Evolutionary conservation across 2,797 vertebrate genomes (phyloP).

Genomic region (Echiichthys vipera): DNA sequence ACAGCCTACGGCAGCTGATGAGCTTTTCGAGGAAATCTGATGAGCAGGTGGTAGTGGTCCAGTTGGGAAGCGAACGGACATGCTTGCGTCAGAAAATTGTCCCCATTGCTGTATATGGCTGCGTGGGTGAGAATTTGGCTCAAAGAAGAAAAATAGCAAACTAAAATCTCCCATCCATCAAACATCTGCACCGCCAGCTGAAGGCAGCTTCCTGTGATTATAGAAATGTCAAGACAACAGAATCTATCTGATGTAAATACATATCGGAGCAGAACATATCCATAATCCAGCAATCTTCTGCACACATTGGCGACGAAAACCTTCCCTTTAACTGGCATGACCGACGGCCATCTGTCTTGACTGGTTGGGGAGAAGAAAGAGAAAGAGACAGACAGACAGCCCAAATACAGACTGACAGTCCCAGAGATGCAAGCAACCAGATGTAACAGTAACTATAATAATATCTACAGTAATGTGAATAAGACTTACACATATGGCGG

Average conservation of each 20-base stretch:
- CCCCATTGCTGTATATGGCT: slow-evolving; percentile 27
- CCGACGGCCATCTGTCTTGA: no score
- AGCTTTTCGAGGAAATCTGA: slow-evolving; percentile 71
- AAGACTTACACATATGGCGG: no score
- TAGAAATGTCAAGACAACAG: slow-evolving; percentile 33
- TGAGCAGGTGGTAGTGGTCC: slow-evolving; percentile 77
- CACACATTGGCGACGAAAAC: no score
- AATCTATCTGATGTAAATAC: slow-evolving; percentile 35
- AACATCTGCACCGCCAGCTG: slow-evolving; percentile 69
- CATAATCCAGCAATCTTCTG: no score
- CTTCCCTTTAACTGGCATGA: no score
- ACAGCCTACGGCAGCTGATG: slow-evolving; percentile 72
- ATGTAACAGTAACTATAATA: no score
- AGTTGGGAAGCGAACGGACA: slow-evolving; percentile 60
- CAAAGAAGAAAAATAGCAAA: slow-evolving; percentile 10
- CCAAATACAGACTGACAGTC: no score
- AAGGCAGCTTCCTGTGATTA: slow-evolving; percentile 64
- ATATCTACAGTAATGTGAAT: no score
- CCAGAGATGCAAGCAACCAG: no score
- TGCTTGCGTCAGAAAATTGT: slow-evolving; percentile 36
- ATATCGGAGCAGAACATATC: slow-evolving; percentile 19
- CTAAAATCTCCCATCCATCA: slow-evolving; percentile 46
- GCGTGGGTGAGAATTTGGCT: slow-evolving; percentile 63
- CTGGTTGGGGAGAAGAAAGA: no score
- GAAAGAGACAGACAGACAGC: no score